Conservation (phyloP, 2,797 vertebrate species). For the Myotis planiceps region DNA sequence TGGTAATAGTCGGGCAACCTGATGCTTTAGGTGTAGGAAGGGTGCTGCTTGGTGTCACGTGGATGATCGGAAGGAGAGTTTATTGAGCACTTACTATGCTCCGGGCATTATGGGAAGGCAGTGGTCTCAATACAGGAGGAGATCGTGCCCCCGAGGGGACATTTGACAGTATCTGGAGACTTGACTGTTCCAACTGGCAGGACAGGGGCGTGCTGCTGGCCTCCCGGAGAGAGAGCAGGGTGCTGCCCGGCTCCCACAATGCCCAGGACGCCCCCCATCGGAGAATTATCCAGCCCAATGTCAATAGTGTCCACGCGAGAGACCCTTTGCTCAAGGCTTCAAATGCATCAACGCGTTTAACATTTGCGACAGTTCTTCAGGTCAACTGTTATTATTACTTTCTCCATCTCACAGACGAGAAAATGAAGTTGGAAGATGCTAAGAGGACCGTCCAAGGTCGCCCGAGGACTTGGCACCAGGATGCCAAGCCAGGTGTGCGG, state of each 20-base stretch:
- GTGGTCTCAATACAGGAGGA: background rate
- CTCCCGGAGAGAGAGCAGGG: too few species aligned
- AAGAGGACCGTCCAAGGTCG: background rate
- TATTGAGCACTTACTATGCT: background rate
- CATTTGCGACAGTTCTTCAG: background rate
- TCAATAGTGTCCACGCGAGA: rapidly evolving
- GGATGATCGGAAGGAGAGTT: background rate
- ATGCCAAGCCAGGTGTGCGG: background rate
- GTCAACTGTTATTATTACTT: too few species aligned
- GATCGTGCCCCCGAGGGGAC: background rate
- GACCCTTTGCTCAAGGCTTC: background rate
- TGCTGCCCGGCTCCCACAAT: rapidly evolving
- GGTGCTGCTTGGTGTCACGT: background rate
- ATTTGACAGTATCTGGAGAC: background rate
- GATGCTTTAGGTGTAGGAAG: background rate
- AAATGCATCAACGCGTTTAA: rapidly evolving
- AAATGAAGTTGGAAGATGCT: background rate
- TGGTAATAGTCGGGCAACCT: background rate
- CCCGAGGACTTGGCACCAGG: background rate
- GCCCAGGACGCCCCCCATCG: rapidly evolving
- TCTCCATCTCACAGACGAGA: background rate
- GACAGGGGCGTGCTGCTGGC: rapidly evolving
- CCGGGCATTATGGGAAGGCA: background rate
- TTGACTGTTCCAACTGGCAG: background rate
- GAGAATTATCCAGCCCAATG: background rate